A percentile compares a stretch with the other conserved stretches of the same genome.
Evolutionary conservation across 2,113 vertebrate genomes (phyloP).

Genomic region (Vombatus ursinus): DNA sequence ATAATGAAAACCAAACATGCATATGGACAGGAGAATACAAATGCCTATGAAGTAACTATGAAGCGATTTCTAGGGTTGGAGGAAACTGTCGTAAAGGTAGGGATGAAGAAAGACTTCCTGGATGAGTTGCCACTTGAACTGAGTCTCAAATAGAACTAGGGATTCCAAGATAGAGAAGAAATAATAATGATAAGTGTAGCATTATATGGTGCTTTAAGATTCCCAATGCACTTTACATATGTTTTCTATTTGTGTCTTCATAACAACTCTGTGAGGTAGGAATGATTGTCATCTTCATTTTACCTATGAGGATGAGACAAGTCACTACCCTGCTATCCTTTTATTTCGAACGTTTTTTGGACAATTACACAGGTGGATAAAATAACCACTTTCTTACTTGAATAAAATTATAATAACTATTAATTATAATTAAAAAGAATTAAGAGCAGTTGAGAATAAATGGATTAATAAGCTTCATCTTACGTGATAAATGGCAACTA

Average conservation of each 20-base stretch:
- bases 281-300: background rate
- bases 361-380: background rate
- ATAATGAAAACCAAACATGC: background rate
- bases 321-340: background rate
- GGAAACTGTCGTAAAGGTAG: background rate
- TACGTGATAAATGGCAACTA: constrained; percentile 54
- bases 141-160: background rate
- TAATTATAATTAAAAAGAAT: constrained; percentile 58
- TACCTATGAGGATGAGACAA: background rate
- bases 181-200: background rate
- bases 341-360: background rate
- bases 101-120: background rate
- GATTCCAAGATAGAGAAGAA: background rate
- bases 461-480: constrained; percentile 49
- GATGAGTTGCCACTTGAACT: background rate
- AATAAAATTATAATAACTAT: constrained; percentile 31
- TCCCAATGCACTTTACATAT: background rate
- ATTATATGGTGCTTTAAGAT: background rate
- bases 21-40: background rate
- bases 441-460: constrained; percentile 53
- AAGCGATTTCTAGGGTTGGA: background rate
- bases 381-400: background rate
- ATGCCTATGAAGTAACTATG: background rate
- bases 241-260: background rate
- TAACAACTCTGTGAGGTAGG: too few relatives aligned